phyloP scores from a whole-genome alignment of 2,113 vertebrate genomes.

The Thalassarche chlororhynchos region DNA sequence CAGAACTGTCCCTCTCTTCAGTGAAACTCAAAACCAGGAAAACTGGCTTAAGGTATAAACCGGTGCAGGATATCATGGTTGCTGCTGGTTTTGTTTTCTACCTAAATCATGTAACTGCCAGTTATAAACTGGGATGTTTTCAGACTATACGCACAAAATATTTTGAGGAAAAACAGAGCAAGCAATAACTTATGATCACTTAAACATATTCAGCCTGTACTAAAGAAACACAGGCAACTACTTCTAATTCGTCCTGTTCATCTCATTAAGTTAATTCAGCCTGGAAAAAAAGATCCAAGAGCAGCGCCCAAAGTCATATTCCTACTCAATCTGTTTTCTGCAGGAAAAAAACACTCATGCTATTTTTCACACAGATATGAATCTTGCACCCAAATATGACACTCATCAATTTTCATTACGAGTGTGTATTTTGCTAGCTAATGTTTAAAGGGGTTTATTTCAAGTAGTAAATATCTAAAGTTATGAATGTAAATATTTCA shows the following conservation, averaged over 20 bases:
- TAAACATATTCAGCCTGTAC: background rate
- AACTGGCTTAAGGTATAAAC: background rate
- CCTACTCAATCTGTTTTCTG: background rate
- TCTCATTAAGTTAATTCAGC: background rate
- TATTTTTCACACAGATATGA: background rate
- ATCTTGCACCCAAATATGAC: background rate
- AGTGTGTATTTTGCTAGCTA: background rate
- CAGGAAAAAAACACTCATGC: fast-evolving
- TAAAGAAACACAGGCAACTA: background rate
- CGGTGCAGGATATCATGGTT: background rate
- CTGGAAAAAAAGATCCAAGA: background rate
- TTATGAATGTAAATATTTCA: background rate
- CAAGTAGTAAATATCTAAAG: background rate
- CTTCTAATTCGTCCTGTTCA: background rate
- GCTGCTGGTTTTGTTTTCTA: background rate
- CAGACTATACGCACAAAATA: background rate
- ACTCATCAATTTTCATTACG: background rate
- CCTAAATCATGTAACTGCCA: background rate
- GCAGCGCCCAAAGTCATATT: background rate
- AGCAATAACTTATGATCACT: background rate
- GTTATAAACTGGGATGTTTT: background rate
- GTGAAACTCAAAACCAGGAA: background rate
- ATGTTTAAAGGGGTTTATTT: background rate
- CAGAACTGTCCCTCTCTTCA: background rate
- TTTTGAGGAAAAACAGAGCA: background rate